Base-by-base conservation (phyloP, 2,113 vertebrate species). In the Nanger granti region DNA sequence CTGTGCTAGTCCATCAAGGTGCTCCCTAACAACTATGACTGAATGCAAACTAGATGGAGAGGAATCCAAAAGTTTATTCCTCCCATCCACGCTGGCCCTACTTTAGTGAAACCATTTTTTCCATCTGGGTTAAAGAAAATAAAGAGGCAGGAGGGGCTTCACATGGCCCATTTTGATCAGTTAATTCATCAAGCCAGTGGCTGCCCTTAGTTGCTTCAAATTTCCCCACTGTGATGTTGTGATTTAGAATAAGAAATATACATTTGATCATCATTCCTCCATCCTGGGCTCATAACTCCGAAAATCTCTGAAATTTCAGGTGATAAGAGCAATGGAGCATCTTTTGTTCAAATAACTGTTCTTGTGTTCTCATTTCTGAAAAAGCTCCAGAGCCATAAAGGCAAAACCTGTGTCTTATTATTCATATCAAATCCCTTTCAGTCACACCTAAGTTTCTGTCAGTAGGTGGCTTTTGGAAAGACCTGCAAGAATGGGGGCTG, bases 1-100 rank as follows among this genome's bases (percentile, higher is more conserved):
- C 87, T 4, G 28, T 20, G 37, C 82, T 69, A 10, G n/a, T n/a
- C 18, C 26, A 5, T 13, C 44, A 4, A 15, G 31, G 11, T 31
- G 17, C 20, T 41, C 73, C 10, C 3, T 2, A 4, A 20, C 7
- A 5, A 54, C 1, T 3, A 26, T 3, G n/a, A 54, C 4, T 28
- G 37, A 37, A 29, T 44, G 47, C 29, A 84, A 47, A 47, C 31
- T 4, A 37, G 5, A 20, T 2, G 28, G 28, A 89, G 37, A 86
- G 31, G 54, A 49, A 47, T 22, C 47, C 12, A 14, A 22, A 69
- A 60, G 6, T 13, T 8, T 4, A 22, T 52, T 41, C 37, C 41
- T 15, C 29, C 37, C 7, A 12, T 13, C 64, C 26, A 4, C 2
- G 1, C 34, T n/a, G 64, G 26, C n/a, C 54, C 84, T 5, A 7